These are phyloP conservation scores for cattle (Bos taurus) DNA, from an alignment of 2,113 vertebrate genomes.

Conservation along the genomic window DNA sequence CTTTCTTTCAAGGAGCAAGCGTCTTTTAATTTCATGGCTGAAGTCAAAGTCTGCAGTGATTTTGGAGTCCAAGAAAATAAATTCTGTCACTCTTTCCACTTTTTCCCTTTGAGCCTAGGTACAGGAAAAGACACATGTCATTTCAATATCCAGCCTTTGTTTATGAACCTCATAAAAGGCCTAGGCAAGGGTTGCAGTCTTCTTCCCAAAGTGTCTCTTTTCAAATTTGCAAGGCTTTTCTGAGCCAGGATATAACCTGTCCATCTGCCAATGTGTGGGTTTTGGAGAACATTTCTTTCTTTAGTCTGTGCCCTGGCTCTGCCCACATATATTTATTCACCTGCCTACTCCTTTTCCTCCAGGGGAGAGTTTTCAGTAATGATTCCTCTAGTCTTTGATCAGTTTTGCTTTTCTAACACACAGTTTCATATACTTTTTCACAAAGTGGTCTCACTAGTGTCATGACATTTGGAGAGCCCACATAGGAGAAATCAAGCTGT, in stretches of 20 bases:
- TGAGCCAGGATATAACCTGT: not conserved
- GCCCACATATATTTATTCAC: not conserved
- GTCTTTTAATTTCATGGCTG: not conserved
- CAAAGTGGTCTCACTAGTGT: not conserved
- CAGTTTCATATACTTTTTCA: not conserved
- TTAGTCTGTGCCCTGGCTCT: not conserved
- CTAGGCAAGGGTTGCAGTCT: not conserved
- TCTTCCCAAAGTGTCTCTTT: not conserved
- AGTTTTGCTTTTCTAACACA: slow-evolving; percentile 3
- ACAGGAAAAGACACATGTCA: not conserved
- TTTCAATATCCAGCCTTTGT: not conserved
- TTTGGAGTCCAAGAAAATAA: not conserved
- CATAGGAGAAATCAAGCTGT: not conserved
- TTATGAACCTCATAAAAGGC: not conserved
- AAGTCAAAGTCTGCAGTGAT: not conserved
- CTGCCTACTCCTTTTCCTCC: not conserved
- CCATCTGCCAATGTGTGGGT: not conserved
- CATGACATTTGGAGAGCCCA: not conserved
- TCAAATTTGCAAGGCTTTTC: not conserved
- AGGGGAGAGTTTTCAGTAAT: not conserved
- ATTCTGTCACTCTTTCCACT: not conserved
- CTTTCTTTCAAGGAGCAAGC: not conserved
- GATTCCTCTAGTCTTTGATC: not conserved
- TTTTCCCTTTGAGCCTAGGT: not conserved
- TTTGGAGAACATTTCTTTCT: not conserved